Evolutionary conservation across 2,888 invertebrate genomes (phyloP), one percentile per base, ranked within the genome.

Genomic region (Dusona sp.): DNA sequence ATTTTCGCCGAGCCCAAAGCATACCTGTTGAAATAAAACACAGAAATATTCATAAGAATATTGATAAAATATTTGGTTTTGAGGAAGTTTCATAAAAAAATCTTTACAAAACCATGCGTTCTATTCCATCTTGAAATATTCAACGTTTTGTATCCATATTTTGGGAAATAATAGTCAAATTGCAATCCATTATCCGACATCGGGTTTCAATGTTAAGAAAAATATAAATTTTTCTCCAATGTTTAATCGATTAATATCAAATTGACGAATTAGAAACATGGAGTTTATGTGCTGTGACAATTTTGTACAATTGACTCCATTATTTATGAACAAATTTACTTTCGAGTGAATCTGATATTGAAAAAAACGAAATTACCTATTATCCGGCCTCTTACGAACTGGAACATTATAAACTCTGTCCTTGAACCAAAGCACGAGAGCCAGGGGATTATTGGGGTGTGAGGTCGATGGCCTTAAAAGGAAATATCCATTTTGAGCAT

Each of bases 341-440:
- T 29, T 16, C 61, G 0, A 61, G 29, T 6, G 29, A 29, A 29
- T 29, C 33, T 48, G 3, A 9, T 22, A 4, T 54, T 6, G 38
- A 65, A 45, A 22, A n/a, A 57, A 70, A 80, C 42, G 68, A 48
- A 54, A 54, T 90, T 90, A 94, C 94, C 92, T 91, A 51, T 92
- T 92, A 81, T 95, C 95, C 0, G 90, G 85, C 82, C 94, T 92
- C 80, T 91, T 93, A 48, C 95, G 91, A 19, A 95, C 92, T 45
- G 93, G 91, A 87, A 95, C 93, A 88, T 95, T 94, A 87, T 94
- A 94, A 80, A 94, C 92, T 84, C 93, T 91, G 45, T 92, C 93
- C 51, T 90, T 93, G 88, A 90, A 94, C 93, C 94, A 93, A 67
- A 94, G 91, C 8, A 94, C 94, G 22, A 95, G 87, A 25, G 93